These are phyloP conservation scores for Drosophila heteroneura DNA, from an alignment of 2,888 invertebrate species.

Conservation along the genomic window DNA sequence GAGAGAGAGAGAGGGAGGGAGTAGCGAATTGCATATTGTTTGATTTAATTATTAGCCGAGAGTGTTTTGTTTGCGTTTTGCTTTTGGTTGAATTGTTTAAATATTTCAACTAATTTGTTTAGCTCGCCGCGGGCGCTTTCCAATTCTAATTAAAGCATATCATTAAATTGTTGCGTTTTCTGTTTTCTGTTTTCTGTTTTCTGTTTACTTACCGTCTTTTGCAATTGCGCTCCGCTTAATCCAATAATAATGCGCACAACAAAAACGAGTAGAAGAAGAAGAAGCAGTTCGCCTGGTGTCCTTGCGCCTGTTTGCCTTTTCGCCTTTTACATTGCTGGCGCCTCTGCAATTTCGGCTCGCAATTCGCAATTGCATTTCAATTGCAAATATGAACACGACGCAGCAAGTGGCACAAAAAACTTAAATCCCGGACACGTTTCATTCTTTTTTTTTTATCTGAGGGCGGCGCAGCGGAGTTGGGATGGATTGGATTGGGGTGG, in stretches of 20 bases:
- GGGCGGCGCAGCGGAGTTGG: accelerated
- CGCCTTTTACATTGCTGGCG: not conserved
- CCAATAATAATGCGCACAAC: constrained; percentile 70
- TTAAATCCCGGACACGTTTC: constrained; percentile 38
- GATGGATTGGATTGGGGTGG: not conserved
- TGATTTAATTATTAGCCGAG: constrained; percentile 71
- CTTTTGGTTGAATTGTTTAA: constrained; percentile 56
- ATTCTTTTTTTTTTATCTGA: not conserved
- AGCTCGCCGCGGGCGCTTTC: constrained; percentile 14
- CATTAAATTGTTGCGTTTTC: constrained; percentile 21
- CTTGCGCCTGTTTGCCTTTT: constrained; percentile 13
- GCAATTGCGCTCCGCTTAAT: constrained; percentile 75
- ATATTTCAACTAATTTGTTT: constrained; percentile 66
- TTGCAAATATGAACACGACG: constrained; percentile 39
- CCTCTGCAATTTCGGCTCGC: constrained; percentile 17
- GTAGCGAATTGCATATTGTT: constrained; percentile 22
- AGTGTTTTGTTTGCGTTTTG: constrained; percentile 37
- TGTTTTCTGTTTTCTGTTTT: not conserved
- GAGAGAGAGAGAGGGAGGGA: not conserved
- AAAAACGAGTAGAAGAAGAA: not conserved
- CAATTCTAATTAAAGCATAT: constrained; percentile 29
- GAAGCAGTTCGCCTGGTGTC: constrained; percentile 57
- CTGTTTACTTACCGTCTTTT: constrained; percentile 66
- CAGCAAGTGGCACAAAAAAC: constrained; percentile 21
- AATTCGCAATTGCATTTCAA: constrained; percentile 38